Conservation (phyloP, 2,888 invertebrate species). For the Thelaira solivaga region DNA sequence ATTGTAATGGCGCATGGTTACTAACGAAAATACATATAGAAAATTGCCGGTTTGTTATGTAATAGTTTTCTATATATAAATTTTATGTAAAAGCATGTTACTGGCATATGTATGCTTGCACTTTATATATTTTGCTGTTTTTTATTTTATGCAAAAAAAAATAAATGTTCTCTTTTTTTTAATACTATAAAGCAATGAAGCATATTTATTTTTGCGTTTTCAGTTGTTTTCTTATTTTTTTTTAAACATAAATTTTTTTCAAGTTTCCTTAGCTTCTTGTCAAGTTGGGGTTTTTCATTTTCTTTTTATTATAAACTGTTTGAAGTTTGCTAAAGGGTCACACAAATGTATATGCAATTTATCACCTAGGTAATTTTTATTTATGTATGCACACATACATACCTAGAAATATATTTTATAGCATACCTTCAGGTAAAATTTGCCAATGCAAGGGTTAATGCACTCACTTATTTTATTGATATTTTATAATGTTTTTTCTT, state of each 20-base stretch:
- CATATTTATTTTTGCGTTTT: slow-evolving; percentile 47
- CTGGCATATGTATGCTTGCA: neutral
- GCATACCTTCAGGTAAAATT: slow-evolving; percentile 37
- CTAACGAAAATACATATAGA: slow-evolving; percentile 37
- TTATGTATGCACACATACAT: neutral
- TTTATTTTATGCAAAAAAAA: slow-evolving; percentile 13
- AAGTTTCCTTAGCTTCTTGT: slow-evolving; percentile 10
- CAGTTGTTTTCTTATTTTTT: neutral
- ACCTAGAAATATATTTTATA: slow-evolving; percentile 6
- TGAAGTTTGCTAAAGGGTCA: neutral
- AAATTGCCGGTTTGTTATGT: slow-evolving; percentile 49
- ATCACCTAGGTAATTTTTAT: slow-evolving; percentile 52
- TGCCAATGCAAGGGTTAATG: slow-evolving; percentile 35
- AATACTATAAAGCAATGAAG: slow-evolving; percentile 46
- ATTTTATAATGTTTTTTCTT: neutral
- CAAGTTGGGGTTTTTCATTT: slow-evolving; percentile 3
- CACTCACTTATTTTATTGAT: slow-evolving; percentile 23
- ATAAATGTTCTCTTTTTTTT: too few species aligned
- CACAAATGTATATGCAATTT: slow-evolving; percentile 39
- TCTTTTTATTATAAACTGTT: neutral
- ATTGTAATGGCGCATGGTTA: slow-evolving; percentile 57
- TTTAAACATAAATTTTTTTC: slow-evolving; percentile 18
- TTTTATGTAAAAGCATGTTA: slow-evolving; percentile 38
- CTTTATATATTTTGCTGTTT: neutral
- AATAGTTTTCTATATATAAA: slow-evolving; percentile 34